A percentile compares a stretch with the other conserved stretches of the same genome.
Conservation (phyloP, 2,113 vertebrate species). For the Bufo bufo region DNA sequence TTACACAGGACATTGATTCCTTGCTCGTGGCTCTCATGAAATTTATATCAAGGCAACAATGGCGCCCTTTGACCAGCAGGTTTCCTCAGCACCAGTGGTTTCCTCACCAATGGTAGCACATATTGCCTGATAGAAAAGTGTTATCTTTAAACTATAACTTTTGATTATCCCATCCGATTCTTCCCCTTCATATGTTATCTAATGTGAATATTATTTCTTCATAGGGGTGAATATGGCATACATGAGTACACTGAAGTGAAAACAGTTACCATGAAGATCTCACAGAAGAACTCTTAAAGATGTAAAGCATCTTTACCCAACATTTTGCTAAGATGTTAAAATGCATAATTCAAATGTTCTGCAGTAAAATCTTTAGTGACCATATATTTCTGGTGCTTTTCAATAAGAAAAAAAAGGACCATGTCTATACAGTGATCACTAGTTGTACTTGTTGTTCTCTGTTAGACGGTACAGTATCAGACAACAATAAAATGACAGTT, state of each 20-base stretch:
- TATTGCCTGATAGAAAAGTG: too few relatives aligned
- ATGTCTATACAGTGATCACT: neutral
- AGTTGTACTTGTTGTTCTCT: neutral
- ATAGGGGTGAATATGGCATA: conserved; percentile 85
- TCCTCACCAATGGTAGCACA: too few relatives aligned
- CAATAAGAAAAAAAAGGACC: neutral
- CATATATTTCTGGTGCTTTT: neutral
- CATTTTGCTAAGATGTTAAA: neutral
- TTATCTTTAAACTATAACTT: neutral
- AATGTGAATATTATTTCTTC: conserved; percentile 20
- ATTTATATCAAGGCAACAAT: too few relatives aligned
- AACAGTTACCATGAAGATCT: conserved; percentile 86
- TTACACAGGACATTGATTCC: too few relatives aligned
- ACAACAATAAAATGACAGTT: neutral
- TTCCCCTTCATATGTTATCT: neutral
- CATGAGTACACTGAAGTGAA: conserved; percentile 89
- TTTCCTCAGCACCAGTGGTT: too few relatives aligned
- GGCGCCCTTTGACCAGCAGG: too few relatives aligned
- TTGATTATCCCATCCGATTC: neutral
- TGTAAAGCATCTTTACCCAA: neutral
- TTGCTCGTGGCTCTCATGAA: too few relatives aligned
- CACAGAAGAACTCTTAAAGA: conserved; percentile 84
- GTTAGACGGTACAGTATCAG: neutral
- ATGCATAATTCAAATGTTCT: neutral
- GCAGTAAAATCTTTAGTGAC: neutral